Evolutionary conservation across 1,140 invertebrate species (phyloP), one percentile per base, ranked within the genome.

Genomic region (Hypsibius dujardini): DNA sequence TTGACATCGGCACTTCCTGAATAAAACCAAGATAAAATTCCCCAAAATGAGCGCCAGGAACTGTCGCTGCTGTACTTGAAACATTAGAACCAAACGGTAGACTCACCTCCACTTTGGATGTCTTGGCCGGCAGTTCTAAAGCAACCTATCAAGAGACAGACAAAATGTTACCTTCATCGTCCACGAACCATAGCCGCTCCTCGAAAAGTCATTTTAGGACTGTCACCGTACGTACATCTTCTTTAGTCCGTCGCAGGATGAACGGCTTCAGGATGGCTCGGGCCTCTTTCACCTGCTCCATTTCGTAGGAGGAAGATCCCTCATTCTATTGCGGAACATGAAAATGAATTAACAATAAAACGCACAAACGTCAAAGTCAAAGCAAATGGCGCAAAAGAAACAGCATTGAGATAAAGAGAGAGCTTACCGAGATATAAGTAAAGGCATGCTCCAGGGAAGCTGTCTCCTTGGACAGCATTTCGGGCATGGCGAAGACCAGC

Each of bases 231-330:
- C n/a, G n/a, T 75, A 82, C 81, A 70, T 84, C 78, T 46, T 82
- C 78, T 79, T 97, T 97, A 1, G 96, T 81, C 72, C 94, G 82
- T n/a, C 94, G 80, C 46, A 98, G 81, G 3, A 98, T 86, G 80
- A 97, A 98, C 0, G 94, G 94, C 77, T 89, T 89, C 88, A 98
- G 94, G 73, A 98, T 95, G 72, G 87, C 81, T 77, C 96, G 95
- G 0, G 93, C 93, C 77, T 95, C 90, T 70, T 86, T 86, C 40
- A 95, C 88, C 79, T 92, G 88, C 72, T 90, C 87, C 75, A 86
- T 84, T 77, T 94, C 74, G 40, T 69, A n/a, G 87, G 86, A 78
- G 76, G 69, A 81, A 77, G 45, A 81, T 81, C 73, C 81, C 80
- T 72, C 78, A 76, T 40, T 76, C 59, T 73, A 80, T 78, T 75